phyloP scores from a whole-genome alignment of 2,888 invertebrate genomes.

The Linnaemya tessellans region DNA sequence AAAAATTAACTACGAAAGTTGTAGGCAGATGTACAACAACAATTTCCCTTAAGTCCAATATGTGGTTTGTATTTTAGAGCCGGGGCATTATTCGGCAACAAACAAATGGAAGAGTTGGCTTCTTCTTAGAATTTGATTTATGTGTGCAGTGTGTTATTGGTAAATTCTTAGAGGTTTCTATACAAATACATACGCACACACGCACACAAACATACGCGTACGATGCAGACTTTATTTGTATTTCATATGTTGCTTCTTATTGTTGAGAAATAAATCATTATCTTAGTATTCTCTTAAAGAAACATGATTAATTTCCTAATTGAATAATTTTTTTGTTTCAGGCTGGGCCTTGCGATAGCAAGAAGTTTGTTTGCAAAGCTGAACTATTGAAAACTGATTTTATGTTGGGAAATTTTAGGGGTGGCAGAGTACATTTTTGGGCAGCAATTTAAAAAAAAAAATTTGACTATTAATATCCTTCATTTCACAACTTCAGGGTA shows the following conservation, averaged over 20 bases:
- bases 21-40: slow-evolving; percentile 54
- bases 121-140: slow-evolving; percentile 63
- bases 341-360: background rate
- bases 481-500: too few relatives aligned
- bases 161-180: slow-evolving; percentile 38
- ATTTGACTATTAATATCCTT: too few relatives aligned
- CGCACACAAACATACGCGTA: background rate
- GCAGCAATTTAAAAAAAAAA: too few relatives aligned
- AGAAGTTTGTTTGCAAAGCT: background rate
- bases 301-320: slow-evolving; percentile 69
- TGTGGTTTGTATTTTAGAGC: slow-evolving; percentile 67
- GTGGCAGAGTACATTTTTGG: too few relatives aligned
- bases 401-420: too few relatives aligned
- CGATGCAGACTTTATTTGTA: background rate
- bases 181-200: background rate
- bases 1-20: slow-evolving; percentile 9
- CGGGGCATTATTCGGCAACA: background rate
- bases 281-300: background rate
- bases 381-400: background rate
- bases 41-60: slow-evolving; percentile 73
- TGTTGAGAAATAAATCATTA: slow-evolving; percentile 56
- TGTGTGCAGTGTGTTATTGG: slow-evolving; percentile 47
- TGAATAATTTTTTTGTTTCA: slow-evolving; percentile 41
- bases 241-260: slow-evolving; percentile 27
- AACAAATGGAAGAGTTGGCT: slow-evolving; percentile 16